Evolutionary conservation across 2,888 invertebrate species (phyloP).

Genomic region (Vanessa cardui): DNA sequence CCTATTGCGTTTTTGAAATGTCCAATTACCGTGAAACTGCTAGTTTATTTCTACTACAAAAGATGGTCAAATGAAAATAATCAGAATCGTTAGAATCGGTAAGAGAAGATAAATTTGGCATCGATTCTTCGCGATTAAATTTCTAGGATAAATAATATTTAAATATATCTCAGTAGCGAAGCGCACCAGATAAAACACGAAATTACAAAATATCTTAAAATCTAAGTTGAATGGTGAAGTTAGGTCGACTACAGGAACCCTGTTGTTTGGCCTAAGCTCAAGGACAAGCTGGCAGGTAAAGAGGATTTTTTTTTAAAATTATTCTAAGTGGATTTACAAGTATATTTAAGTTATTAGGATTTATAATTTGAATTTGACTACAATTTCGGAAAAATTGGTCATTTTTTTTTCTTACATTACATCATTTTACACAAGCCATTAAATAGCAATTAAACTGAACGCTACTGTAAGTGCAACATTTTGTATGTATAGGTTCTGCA

Average conservation of each 20-base stretch:
- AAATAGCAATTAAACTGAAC: too few relatives aligned
- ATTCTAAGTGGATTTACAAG: not conserved
- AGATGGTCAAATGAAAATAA: too few relatives aligned
- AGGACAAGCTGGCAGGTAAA: conserved; percentile 34
- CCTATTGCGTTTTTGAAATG: too few relatives aligned
- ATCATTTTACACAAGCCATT: not conserved
- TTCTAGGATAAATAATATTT: too few relatives aligned
- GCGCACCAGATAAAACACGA: conserved; percentile 47
- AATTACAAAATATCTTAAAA: conserved; percentile 32
- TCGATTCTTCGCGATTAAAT: too few relatives aligned
- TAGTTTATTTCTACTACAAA: too few relatives aligned
- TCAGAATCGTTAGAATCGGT: too few relatives aligned
- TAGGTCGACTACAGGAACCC: conserved; percentile 29
- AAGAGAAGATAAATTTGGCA: too few relatives aligned
- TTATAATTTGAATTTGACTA: conserved; percentile 7
- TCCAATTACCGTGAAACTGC: too few relatives aligned
- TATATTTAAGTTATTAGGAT: not conserved
- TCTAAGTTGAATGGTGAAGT: conserved; percentile 27
- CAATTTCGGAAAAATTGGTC: conserved; percentile 31
- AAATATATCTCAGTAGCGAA: not conserved
- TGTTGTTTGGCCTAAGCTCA: conserved; percentile 36
- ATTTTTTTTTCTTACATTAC: conserved; percentile 24
- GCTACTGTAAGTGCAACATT: too few relatives aligned
- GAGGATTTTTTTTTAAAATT: not conserved
- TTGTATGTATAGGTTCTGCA: too few relatives aligned